These are phyloP conservation scores for Drosophila novamexicana DNA, from an alignment of 1,140 invertebrate genomes.

Conservation along the genomic window DNA sequence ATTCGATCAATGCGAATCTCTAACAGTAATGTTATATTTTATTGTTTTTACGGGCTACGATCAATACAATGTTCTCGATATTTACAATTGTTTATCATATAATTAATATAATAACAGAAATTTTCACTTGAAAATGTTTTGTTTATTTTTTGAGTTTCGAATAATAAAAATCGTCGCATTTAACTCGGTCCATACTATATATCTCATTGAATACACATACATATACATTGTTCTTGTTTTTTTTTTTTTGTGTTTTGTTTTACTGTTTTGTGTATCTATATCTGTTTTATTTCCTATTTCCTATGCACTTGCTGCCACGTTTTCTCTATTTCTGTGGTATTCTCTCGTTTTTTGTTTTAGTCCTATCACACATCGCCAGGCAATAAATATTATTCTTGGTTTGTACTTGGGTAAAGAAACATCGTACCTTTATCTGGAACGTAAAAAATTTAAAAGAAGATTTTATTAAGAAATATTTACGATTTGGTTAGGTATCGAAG, in stretches of 20 bases:
- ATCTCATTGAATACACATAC: constrained; percentile 70
- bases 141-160: constrained; percentile 67
- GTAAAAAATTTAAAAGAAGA: background rate
- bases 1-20: constrained; percentile 47
- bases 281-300: constrained; percentile 20
- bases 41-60: constrained; percentile 81
- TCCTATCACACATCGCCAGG: constrained; percentile 84
- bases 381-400: constrained; percentile 84
- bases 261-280: constrained; percentile 24
- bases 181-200: constrained; percentile 65
- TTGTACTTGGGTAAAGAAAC: constrained; percentile 85
- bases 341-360: constrained; percentile 58
- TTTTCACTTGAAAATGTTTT: constrained; percentile 50
- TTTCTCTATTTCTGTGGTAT: constrained; percentile 45
- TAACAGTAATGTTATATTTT: constrained; percentile 84
- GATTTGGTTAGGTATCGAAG: background rate
- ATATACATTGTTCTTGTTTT: constrained; percentile 41
- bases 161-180: constrained; percentile 75
- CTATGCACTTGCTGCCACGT: constrained; percentile 34
- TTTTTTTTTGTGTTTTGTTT: constrained; percentile 2
- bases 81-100: constrained; percentile 77
- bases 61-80: constrained; percentile 81
- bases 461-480: background rate
- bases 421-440: constrained; percentile 83
- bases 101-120: constrained; percentile 83